Base-by-base conservation (phyloP, 2,888 invertebrate species). In the Rhingia campestris region DNA sequence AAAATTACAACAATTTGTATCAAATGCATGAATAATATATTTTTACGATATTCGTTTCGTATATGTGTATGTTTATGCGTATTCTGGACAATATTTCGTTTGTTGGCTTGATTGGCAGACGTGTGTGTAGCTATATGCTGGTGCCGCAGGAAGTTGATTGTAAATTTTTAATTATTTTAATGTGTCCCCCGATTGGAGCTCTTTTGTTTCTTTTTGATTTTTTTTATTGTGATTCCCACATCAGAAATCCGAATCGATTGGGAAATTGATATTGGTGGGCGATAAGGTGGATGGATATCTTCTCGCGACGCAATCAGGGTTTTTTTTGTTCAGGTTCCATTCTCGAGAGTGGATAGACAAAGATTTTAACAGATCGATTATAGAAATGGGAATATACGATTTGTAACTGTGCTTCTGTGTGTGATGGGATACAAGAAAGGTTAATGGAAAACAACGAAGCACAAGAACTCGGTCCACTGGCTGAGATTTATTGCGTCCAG, bases 91-190 rank as follows among this genome's bases (percentile, higher is more conserved):
- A 22, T 22, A 22, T 2, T 22, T 22, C 22, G 22, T 45, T 32
- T 54, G 33, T 7, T 43, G 32, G 45, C 45, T 59, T 77, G 72
- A 72, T 77, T 81, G 81, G 77, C 81, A 81, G 64, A 37, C 64
- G 49, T 12, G 39, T 10, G 22, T 22, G 22, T 22, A 22, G 22
- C 22, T 22, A 22, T 22, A 22, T 22, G 22, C 22, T 12, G 7
- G 7, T 33, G 39, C 51, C 58, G 51, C 79, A 79, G 82, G 82
- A 82, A 82, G 79, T 79, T 47, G 82, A 73, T 82, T 79, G 79
- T 82, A 82, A 82, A 82, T 73, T 73, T 79, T 82, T 73, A 79
- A 82, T 79, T 79, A 82, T 73, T 82, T 72, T 51, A 77, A 82
- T 72, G 73, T 56, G 61, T 73, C 73, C 67, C 9, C 66, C 5